Base-by-base conservation (phyloP, 2,888 invertebrate species). In the Beris morrisii region DNA sequence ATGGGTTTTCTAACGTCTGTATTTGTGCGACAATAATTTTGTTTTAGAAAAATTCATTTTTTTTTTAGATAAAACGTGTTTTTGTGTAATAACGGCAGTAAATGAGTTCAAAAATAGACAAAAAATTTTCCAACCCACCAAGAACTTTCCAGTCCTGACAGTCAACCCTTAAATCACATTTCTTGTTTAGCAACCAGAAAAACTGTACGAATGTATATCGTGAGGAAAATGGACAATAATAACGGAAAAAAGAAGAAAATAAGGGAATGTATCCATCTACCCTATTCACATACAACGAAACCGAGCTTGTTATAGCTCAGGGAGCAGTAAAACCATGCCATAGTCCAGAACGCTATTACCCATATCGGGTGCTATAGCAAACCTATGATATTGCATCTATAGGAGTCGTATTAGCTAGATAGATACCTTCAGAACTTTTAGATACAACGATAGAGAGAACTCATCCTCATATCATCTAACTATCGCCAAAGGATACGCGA, bases 211-310 rank as follows among this genome's bases (percentile, higher is more conserved):
- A 55, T 65, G 65, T 58, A 65, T 59, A 67, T 65, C 65, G 65
- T 65, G 65, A 67, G 65, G 59, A 67, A 67, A 67, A 67, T 67
- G 59, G 67, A 59, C 65, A 67, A 65, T 67, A 67, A 67, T 67
- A 67, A 64, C 57, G 61, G 32, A 32, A 59, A 66, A 64, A 63
- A 64, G 32, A 31, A 55, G 4, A 48, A 52, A 38, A 50, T 15
- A 38, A 61, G 28, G 43, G 52, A 61, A 46, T 46, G 46, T 59
- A 58, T 58, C 59, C 58, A 55, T 38, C 45, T 54, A 67, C 50
- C 22, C 50, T 61, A 38, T 61, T 38, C 61, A 0, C 43, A 15
- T 46, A 15, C 52, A 61, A n/a, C 32, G 61, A 61, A 38, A 38
- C 4, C 38, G 38, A 38, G 38, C 38, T 38, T 38, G 38, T 38